Evolutionary conservation across 2,797 vertebrate genomes (phyloP), one percentile per base, ranked within the genome.

Genomic region (Falco novaeseelandiae): DNA sequence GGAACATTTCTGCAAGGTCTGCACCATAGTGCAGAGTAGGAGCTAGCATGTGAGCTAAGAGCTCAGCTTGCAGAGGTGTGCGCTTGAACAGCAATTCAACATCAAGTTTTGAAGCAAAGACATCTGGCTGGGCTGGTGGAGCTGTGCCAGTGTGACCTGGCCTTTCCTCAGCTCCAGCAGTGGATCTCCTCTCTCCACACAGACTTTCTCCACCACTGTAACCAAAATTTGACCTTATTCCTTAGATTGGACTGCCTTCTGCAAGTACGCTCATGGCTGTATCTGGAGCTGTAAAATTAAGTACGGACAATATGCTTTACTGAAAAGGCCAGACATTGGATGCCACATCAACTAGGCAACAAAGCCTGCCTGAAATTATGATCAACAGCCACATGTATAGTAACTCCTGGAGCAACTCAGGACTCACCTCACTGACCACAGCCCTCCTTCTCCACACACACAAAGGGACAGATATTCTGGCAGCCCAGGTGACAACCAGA

Each of bases 11-110:
- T 4, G 38, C 21, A 9, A 3, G 29, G n/a, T 17, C 30, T 36
- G 4, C 10, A 19, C 36, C 32, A 9, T 0, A 19, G 30, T 18
- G 26, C 2, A 0, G 29, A 36, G n/a, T 20, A 2, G 1, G 29
- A 36, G n/a, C 27, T 12, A 6, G 44, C 38, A 12, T 2, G 1
- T 0, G 9, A 61, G 32, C 29, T 5, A 1, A 7, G 29, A 32
- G 36, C 67, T 62, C 21, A 2, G 27, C 16, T 52, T 14, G 21
- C 6, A 1, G 22, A 26, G 34, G 34, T 16, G 40, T 5, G n/a
- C 70, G 22, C 57, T 8, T 6, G 14, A 51, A 11, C 40, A n/a
- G 34, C 1, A 1, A 23, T 7, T 11, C 66, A 5, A 8, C 1
- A 1, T 29, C 19, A 6, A 10, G 27, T 6, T 17, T 1, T 5